Evolutionary conservation across 2,113 vertebrate genomes (phyloP).

Genomic region (Poeciliopsis turrubarensis): DNA sequence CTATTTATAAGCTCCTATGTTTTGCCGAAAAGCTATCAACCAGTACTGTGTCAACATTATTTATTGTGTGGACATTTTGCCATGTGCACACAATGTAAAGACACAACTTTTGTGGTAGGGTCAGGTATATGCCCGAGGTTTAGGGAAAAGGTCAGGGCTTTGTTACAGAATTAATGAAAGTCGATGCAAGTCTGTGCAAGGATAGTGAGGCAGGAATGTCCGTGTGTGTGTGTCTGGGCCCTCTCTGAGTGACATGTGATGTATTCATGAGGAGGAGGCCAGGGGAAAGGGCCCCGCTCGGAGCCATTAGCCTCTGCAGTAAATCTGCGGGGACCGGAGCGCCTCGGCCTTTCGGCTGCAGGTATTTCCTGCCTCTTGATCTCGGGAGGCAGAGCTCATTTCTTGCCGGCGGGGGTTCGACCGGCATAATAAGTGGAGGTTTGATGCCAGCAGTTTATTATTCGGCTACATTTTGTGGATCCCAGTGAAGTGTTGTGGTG

Average conservation of each 20-base stretch:
- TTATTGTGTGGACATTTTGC: no score
- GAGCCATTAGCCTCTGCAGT: constrained; percentile 70
- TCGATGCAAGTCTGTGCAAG: no score
- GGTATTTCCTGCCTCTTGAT: constrained; percentile 82
- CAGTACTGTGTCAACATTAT: no score
- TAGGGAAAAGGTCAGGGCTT: no score
- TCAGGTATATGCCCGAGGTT: no score
- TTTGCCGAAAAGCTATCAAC: no score
- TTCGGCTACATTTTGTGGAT: constrained; percentile 56
- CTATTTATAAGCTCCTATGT: no score
- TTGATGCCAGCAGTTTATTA: constrained; percentile 79
- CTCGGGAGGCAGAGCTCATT: constrained; percentile 66
- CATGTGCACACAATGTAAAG: no score
- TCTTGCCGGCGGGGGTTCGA: constrained; percentile 68
- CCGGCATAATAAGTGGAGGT: constrained; percentile 69
- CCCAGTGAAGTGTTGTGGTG: constrained; percentile 3
- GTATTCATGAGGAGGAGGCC: constrained; percentile 55
- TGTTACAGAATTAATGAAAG: no score
- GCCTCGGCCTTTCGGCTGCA: constrained; percentile 57
- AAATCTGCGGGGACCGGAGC: constrained; percentile 67
- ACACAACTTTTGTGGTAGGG: no score
- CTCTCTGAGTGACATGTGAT: constrained; percentile 43
- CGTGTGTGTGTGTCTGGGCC: not conserved
- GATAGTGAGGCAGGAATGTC: not conserved
- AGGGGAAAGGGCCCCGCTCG: constrained; percentile 47